Evolutionary conservation across 2,797 vertebrate genomes (phyloP).

Genomic region (Graptemys geographica): DNA sequence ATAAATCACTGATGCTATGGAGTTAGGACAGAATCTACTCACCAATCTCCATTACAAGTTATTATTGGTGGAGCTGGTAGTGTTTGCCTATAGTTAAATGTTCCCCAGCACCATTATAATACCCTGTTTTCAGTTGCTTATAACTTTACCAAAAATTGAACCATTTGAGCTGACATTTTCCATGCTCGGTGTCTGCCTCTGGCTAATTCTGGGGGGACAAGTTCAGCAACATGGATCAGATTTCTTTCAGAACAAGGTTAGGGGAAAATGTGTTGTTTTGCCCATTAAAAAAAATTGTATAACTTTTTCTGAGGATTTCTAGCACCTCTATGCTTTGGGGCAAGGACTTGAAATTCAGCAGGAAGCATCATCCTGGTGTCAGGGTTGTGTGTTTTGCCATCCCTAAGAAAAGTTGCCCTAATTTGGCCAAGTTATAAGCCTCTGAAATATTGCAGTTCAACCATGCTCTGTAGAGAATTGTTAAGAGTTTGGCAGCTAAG

Average conservation of each 20-base stretch:
- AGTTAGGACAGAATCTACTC: neutral
- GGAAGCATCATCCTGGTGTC: neutral
- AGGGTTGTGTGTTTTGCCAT: neutral
- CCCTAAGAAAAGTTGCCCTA: neutral
- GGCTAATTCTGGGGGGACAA: neutral
- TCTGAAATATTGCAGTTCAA: neutral
- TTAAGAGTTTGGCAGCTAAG: neutral
- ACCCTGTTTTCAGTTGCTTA: neutral
- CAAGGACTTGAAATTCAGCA: neutral
- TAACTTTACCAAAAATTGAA: neutral
- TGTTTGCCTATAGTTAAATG: neutral
- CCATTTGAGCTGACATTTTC: neutral
- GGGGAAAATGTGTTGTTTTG: neutral
- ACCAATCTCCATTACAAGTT: neutral
- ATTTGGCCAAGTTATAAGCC: neutral
- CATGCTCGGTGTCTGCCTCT: neutral
- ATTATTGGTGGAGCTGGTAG: neutral
- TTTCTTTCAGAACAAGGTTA: neutral
- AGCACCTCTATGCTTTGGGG: neutral
- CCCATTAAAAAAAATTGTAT: neutral
- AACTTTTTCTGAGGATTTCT: neutral
- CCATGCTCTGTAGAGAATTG: neutral
- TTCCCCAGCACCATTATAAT: neutral
- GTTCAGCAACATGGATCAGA: neutral
- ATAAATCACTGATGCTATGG: neutral